Percentiles rank a stretch among this genome's conserved stretches.
Conservation (phyloP, 1,140 invertebrate genomes). For the Steinernema khuongi region DNA sequence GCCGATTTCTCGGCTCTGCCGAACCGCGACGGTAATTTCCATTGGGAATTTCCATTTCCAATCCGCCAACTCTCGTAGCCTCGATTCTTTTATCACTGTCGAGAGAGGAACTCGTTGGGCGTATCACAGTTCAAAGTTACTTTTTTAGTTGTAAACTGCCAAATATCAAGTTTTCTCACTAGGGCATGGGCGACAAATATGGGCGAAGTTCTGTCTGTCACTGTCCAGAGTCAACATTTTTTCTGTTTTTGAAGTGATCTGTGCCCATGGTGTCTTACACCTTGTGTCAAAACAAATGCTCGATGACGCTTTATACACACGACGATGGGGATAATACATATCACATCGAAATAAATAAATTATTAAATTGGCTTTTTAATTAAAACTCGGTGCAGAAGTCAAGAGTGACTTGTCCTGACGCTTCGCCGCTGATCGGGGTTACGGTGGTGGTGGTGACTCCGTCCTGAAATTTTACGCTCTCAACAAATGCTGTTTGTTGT, state of each 20-base stretch:
- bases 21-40: background rate
- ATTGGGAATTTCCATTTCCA: background rate
- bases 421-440: background rate
- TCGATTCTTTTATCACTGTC: background rate
- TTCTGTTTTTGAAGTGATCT: background rate
- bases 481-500: background rate
- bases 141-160: no score
- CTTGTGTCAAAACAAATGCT: background rate
- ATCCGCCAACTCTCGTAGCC: background rate
- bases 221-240: no score
- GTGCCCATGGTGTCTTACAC: background rate
- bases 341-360: conserved; percentile 5
- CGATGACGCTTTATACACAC: background rate
- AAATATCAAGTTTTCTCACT: no score
- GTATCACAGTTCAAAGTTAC: no score
- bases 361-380: conserved; percentile 42
- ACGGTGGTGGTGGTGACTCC: conserved; percentile 9
- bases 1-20: background rate
- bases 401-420: conserved; percentile 37
- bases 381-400: conserved; percentile 50
- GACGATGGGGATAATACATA: background rate
- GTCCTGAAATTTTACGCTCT: conserved; percentile 10
- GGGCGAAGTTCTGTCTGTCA: no score
- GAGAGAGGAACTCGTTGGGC: no score
- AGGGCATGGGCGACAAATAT: no score